phyloP scores from a whole-genome alignment of 2,113 vertebrate species.

The Tachysurus fulvidraco region DNA sequence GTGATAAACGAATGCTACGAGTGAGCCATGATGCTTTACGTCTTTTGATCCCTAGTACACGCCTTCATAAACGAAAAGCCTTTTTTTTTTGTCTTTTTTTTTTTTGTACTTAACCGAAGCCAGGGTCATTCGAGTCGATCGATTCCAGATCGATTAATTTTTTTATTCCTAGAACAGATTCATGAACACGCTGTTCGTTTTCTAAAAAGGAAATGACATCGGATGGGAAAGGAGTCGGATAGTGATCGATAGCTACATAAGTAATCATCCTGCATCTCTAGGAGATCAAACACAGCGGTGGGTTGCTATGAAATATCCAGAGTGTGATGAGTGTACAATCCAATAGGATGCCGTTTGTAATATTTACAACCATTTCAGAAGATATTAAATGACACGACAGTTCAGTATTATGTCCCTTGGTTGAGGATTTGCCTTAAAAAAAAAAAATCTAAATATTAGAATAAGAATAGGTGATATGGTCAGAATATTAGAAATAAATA shows the following conservation, averaged over 20 bases:
- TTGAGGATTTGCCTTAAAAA: background rate
- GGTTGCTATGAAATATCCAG: background rate
- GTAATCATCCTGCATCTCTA: background rate
- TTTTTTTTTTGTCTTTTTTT: background rate
- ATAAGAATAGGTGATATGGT: background rate
- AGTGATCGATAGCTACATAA: background rate
- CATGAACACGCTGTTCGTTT: background rate
- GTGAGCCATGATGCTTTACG: background rate
- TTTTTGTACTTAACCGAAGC: background rate
- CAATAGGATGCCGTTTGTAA: background rate
- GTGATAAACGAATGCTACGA: background rate
- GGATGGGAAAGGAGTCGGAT: background rate
- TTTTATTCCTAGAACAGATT: constrained; percentile 18
- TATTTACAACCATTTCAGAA: background rate
- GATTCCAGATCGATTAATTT: constrained; percentile 21
- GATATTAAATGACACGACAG: background rate
- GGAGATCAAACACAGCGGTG: background rate
- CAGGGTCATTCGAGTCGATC: background rate
- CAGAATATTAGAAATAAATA: background rate
- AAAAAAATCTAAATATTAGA: background rate
- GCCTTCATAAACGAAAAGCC: background rate
- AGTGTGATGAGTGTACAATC: background rate
- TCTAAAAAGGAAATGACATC: constrained; percentile 19
- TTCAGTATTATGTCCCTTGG: background rate
- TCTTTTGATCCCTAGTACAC: background rate